A percentile compares a stretch with the other conserved stretches of the same genome.
These are phyloP conservation scores for Psephotus haematonotus DNA, from an alignment of 2,113 vertebrate species.

Conservation along the genomic window DNA sequence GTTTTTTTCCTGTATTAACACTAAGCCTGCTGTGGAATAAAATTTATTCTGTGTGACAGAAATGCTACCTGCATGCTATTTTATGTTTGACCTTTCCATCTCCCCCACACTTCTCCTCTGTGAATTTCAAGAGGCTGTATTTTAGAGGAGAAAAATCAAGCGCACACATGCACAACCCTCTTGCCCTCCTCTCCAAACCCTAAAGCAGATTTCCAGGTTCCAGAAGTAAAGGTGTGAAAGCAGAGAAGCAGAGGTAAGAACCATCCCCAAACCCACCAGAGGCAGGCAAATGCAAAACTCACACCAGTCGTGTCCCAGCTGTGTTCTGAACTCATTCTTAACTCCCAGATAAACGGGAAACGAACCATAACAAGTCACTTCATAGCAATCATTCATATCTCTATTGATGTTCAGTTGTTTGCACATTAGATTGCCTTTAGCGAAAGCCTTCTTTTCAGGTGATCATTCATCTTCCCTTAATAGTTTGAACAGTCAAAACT, in stretches of 20 bases:
- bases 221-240: neutral
- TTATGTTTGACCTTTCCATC: neutral
- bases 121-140: neutral
- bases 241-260: neutral
- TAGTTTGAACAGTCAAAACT: neutral
- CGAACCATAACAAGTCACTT: rapidly evolving
- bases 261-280: neutral
- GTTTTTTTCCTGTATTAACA: neutral
- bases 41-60: neutral
- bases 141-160: neutral
- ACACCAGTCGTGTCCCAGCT: neutral
- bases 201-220: neutral
- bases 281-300: neutral
- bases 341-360: neutral
- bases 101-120: neutral
- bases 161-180: rapidly evolving
- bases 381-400: neutral
- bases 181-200: neutral
- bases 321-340: neutral
- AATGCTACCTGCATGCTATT: neutral
- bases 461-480: neutral
- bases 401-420: neutral
- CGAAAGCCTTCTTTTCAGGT: neutral
- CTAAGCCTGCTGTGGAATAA: neutral
- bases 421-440: neutral